Base-by-base conservation (phyloP, 2,797 vertebrate genomes). In the Coilia nasus region DNA sequence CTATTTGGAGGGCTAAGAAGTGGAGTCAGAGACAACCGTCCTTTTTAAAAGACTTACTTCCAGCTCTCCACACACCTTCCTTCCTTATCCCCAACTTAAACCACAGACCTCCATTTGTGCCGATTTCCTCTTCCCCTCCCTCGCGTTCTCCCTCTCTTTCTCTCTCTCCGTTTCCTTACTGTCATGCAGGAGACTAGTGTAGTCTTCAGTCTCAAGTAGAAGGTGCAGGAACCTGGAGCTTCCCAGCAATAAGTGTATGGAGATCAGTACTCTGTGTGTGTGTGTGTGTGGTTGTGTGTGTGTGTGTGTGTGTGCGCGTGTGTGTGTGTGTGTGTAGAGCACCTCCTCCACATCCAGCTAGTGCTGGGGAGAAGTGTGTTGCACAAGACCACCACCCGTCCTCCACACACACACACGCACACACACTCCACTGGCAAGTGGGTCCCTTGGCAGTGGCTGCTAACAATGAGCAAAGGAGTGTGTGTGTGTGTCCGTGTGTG, bases 201-300 rank as follows among this genome's bases (percentile, higher is more conserved):
- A 71, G 64, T 71, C 28, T 71, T 14, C 25, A 35, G 3, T 71
- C 28, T 35, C 64, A 31, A 71, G 23, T 28, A 64, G 28, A 35
- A 71, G 25, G 64, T 71, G 64, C 64, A 71, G 17, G 64, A 71
- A 71, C 64, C 64, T 71, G 64, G 64, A 31, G 64, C 64, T 28
- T 28, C 57, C 64, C 0, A 71, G 64, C 64, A 35, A 71, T 17
- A 71, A 31, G 28, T 71, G 28, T 71, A 71, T 31, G 64, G 64
- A 71, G 64, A 71, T 71, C 25, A 31, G 28, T 67, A 12, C 25
- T 31, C 25, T 67, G 64, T 67, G 62, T 67, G 10, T 67, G 62
- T 67, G 23, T 31, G 35, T 41, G 35, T 41, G 35, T 41, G 35
- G 2, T 25, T 67, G 64, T 64, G 62, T 64, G 62, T n/a, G 35